Evolutionary conservation across 2,888 invertebrate genomes (phyloP).

Genomic region (Caenorhabditis angaria): DNA sequence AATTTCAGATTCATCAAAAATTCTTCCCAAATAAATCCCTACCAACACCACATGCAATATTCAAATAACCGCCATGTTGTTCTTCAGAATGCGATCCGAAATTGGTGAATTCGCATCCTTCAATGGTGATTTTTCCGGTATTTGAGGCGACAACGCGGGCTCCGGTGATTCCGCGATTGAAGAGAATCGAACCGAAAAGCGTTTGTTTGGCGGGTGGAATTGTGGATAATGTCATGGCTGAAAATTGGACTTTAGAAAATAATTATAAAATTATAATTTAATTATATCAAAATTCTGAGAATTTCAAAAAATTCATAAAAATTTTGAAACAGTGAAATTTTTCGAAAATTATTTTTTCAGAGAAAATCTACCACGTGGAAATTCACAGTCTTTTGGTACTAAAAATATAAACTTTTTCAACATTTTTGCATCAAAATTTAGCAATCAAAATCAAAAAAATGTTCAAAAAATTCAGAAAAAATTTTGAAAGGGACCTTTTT

Average conservation of each 20-base stretch:
- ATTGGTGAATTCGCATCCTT: constrained; percentile 57
- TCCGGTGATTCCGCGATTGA: constrained; percentile 61
- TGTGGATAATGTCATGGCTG: constrained; percentile 62
- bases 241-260: no score
- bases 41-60: constrained; percentile 63
- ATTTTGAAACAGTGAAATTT: no score
- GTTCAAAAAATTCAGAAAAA: no score
- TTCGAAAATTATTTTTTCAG: no score
- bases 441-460: no score
- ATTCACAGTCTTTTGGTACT: no score
- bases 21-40: constrained; percentile 13
- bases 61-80: constrained; percentile 61
- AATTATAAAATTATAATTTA: no score
- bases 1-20: not conserved
- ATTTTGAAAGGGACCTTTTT: no score
- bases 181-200: constrained; percentile 61
- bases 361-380: no score
- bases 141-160: constrained; percentile 57
- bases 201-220: constrained; percentile 58
- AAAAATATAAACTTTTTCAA: no score
- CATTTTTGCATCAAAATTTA: no score
- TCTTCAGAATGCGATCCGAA: constrained; percentile 60
- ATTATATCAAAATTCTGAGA: not conserved
- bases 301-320: not conserved
- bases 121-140: constrained; percentile 37